Evolutionary conservation across 2,888 invertebrate genomes (phyloP).

Genomic region (Sepioteuthis lessoniana): DNA sequence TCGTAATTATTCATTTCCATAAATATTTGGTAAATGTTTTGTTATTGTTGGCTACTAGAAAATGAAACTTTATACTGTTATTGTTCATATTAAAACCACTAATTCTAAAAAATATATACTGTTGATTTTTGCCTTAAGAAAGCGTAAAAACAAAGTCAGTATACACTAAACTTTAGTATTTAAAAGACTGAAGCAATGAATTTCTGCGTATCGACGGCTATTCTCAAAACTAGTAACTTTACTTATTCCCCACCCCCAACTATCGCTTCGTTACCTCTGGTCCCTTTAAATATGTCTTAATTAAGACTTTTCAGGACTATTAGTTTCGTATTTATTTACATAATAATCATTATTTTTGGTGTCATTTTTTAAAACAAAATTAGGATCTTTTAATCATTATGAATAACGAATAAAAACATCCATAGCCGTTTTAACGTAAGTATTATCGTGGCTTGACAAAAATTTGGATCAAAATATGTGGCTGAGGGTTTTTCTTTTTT

Average conservation of each 20-base stretch:
- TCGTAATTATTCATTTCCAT: background rate
- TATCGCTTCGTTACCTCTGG: background rate
- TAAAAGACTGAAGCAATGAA: background rate
- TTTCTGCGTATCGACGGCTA: background rate
- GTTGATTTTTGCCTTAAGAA: too few relatives aligned
- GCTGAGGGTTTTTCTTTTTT: background rate
- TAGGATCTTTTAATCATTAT: background rate
- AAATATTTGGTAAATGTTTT: background rate
- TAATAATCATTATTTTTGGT: background rate
- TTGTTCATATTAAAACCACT: too few relatives aligned
- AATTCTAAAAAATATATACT: too few relatives aligned
- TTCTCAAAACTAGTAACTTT: background rate
- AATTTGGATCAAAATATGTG: background rate
- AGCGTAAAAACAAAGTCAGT: too few relatives aligned
- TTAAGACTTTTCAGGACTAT: slow-evolving; percentile 33
- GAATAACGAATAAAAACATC: background rate
- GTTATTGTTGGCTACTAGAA: background rate
- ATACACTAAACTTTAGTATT: too few relatives aligned
- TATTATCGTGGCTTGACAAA: background rate
- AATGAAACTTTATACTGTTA: background rate
- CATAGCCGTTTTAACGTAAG: background rate
- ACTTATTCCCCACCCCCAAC: background rate
- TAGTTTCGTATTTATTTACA: slow-evolving; percentile 33
- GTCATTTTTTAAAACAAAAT: background rate
- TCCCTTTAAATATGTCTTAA: slow-evolving; percentile 33